phyloP scores from a whole-genome alignment of 2,797 vertebrate species.

The Phrynocephalus vlangalii region DNA sequence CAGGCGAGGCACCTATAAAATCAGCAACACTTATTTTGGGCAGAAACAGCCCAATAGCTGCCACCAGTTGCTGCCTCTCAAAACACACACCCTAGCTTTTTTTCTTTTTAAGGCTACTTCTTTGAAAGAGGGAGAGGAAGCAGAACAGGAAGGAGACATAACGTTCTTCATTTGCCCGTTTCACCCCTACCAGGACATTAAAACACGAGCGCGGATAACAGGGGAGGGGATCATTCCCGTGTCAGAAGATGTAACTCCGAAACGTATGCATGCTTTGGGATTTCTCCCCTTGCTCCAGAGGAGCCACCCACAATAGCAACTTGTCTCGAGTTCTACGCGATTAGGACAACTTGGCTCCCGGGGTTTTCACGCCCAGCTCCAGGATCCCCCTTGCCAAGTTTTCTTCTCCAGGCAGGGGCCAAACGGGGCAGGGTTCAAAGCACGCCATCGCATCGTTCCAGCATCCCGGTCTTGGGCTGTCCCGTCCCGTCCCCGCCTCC shows the following conservation, averaged over 20 bases:
- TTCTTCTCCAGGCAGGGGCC: no score
- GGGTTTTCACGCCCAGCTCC: neutral
- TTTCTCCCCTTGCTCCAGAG: neutral
- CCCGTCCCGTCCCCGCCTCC: neutral
- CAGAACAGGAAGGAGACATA: slow-evolving; percentile 43
- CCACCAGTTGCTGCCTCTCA: neutral
- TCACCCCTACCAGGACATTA: neutral
- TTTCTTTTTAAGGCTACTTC: neutral
- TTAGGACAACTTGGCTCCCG: accelerated
- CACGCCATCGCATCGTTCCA: neutral
- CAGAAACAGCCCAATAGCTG: neutral
- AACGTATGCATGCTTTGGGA: neutral
- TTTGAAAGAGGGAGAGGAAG: neutral
- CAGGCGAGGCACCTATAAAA: neutral
- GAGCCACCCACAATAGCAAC: neutral
- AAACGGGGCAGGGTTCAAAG: neutral
- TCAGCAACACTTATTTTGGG: slow-evolving; percentile 11
- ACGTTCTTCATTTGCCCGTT: accelerated
- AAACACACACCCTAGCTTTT: neutral
- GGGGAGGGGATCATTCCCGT: neutral
- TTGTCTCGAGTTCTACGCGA: neutral
- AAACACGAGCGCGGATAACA: neutral
- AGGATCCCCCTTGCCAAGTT: no score
- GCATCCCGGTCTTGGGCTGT: neutral
- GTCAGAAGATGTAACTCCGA: neutral